These are phyloP conservation scores for Caenorhabditis inopinata DNA, from an alignment of 1,140 invertebrate genomes.

Conservation along the genomic window DNA sequence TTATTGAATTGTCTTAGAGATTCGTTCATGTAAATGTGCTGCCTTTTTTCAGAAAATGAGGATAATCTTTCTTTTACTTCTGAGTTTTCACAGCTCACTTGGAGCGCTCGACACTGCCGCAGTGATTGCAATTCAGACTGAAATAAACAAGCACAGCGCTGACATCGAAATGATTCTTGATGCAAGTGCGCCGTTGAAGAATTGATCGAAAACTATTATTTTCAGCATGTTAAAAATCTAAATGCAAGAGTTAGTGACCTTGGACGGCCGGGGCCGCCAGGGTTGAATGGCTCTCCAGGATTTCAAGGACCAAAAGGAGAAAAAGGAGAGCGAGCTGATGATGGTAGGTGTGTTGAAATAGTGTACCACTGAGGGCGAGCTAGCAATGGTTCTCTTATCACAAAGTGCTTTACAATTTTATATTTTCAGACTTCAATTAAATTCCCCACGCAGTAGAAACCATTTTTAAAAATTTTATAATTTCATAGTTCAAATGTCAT, in stretches of 20 bases:
- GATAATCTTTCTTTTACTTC: not conserved
- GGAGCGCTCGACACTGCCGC: constrained; percentile 44
- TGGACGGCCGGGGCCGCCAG: constrained; percentile 40
- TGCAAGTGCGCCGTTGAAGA: constrained; percentile 20
- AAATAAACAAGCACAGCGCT: constrained; percentile 46
- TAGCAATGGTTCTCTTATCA: constrained; percentile 3
- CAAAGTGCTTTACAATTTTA: too few relatives aligned
- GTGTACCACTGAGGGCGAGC: too few relatives aligned
- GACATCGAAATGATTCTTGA: constrained; percentile 48
- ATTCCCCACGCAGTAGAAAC: too few relatives aligned
- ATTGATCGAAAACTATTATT: not conserved
- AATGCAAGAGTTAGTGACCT: constrained; percentile 45
- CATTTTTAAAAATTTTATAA: too few relatives aligned
- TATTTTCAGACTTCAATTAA: too few relatives aligned
- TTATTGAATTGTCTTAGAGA: too few relatives aligned
- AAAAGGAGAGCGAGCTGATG: constrained; percentile 30
- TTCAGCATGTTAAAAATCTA: constrained; percentile 47
- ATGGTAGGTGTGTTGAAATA: not conserved
- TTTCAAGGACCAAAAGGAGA: constrained; percentile 44
- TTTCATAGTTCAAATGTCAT: too few relatives aligned
- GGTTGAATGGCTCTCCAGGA: constrained; percentile 43
- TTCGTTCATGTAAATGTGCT: too few relatives aligned
- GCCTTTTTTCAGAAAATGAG: constrained; percentile 34
- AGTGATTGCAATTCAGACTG: constrained; percentile 46
- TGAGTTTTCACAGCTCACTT: not conserved